Conservation (phyloP, 2,113 vertebrate genomes). For the Tringa solitaria region DNA sequence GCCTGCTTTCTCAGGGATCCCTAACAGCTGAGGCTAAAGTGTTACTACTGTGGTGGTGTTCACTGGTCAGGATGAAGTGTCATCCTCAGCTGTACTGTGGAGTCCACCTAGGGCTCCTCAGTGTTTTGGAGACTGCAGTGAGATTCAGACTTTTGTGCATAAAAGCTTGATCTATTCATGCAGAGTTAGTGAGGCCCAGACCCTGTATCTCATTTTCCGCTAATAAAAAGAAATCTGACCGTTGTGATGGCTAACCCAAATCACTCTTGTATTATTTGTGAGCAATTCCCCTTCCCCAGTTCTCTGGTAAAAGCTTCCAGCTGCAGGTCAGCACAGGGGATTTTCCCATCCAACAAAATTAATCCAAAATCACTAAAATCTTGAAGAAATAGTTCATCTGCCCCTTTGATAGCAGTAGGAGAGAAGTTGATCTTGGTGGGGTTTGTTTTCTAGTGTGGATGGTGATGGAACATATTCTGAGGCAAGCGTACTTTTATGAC, state of each 20-base stretch:
- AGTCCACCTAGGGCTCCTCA: background rate
- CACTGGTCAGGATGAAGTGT: background rate
- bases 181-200: background rate
- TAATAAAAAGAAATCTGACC: background rate
- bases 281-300: background rate
- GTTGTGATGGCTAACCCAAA: background rate
- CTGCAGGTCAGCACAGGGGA: background rate
- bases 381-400: background rate
- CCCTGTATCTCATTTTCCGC: background rate
- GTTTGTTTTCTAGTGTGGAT: background rate
- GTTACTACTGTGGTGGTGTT: accelerated
- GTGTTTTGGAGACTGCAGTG: background rate
- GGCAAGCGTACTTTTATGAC: background rate
- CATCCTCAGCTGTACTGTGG: accelerated
- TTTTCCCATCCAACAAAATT: background rate
- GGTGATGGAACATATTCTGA: background rate
- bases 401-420: background rate
- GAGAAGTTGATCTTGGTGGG: background rate
- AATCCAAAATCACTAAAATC: background rate
- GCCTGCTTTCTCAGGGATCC: background rate
- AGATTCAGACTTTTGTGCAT: background rate
- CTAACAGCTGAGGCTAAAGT: background rate
- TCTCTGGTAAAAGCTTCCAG: background rate
- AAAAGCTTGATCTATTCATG: background rate
- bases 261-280: background rate